Percentiles rank a stretch among this genome's conserved stretches.
Conservation (phyloP, 2,113 vertebrate genomes). For the Mormyrus iriodes region DNA sequence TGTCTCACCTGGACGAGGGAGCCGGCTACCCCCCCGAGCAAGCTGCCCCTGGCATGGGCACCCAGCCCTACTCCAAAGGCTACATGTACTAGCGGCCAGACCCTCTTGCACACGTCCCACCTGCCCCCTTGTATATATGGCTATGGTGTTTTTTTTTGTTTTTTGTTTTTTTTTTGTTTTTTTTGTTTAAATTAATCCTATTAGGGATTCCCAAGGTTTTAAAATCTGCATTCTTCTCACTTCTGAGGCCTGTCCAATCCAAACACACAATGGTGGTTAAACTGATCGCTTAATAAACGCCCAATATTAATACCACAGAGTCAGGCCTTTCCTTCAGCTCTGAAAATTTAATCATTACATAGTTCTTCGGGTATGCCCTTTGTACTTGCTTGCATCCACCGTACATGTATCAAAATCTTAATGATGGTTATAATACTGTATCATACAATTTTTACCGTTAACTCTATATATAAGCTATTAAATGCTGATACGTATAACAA, state of each 20-base stretch:
- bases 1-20: slow-evolving; percentile 85
- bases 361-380: not conserved
- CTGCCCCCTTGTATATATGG: slow-evolving; percentile 61
- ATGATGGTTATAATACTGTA: slow-evolving; percentile 5
- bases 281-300: slow-evolving; percentile 69
- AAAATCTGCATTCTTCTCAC: slow-evolving; percentile 62
- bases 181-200: slow-evolving; percentile 70
- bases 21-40: slow-evolving; percentile 66
- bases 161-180: slow-evolving; percentile 49
- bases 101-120: slow-evolving; percentile 59
- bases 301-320: slow-evolving; percentile 55
- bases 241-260: slow-evolving; percentile 56
- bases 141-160: slow-evolving; percentile 45
- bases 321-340: slow-evolving; percentile 24
- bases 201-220: slow-evolving; percentile 54
- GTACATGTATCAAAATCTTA: not conserved
- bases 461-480: slow-evolving; percentile 1
- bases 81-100: slow-evolving; percentile 73
- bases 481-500: slow-evolving; percentile 8
- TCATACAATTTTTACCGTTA: slow-evolving; percentile 3
- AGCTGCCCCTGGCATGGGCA: slow-evolving; percentile 61
- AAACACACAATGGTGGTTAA: slow-evolving; percentile 64
- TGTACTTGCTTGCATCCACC: not conserved
- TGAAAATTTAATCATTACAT: slow-evolving; percentile 5
- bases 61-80: slow-evolving; percentile 81